These are phyloP conservation scores for Sycophila texana DNA, from an alignment of 2,888 invertebrate species.

Conservation along the genomic window DNA sequence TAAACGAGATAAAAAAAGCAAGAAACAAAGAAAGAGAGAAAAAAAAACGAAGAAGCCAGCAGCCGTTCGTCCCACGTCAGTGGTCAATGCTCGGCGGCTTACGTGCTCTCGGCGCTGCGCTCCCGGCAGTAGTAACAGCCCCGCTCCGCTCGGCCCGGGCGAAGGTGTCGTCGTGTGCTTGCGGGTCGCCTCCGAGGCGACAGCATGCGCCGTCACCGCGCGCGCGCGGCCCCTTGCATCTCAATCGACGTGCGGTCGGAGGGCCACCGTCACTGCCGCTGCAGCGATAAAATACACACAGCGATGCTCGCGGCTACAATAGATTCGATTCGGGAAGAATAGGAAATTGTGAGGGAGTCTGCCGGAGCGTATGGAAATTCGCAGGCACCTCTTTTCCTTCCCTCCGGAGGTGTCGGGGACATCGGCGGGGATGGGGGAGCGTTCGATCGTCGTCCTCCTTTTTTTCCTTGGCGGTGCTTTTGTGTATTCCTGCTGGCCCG, in stretches of 20 bases:
- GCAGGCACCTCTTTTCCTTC: too few species aligned
- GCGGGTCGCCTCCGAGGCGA: not conserved
- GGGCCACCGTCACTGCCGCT: not conserved
- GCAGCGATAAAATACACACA: not conserved
- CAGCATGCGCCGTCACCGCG: conserved; percentile 13
- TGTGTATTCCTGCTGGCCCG: too few species aligned
- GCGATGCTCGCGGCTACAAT: conserved; percentile 1
- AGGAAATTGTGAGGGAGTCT: conserved; percentile 17
- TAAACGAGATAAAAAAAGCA: too few species aligned
- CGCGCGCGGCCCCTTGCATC: conserved; percentile 10
- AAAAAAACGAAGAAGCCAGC: too few species aligned
- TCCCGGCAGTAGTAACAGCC: not conserved
- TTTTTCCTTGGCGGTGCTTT: too few species aligned
- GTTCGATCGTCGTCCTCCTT: too few species aligned
- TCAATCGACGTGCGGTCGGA: conserved; percentile 16
- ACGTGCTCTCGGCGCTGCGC: conserved; percentile 22
- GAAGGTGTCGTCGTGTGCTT: not conserved
- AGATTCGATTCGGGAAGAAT: conserved; percentile 28
- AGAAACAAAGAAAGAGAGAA: too few species aligned
- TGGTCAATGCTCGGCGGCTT: conserved; percentile 39
- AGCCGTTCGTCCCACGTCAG: not conserved
- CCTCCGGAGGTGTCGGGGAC: too few species aligned
- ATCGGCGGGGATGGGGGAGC: too few species aligned
- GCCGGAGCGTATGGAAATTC: too few species aligned
- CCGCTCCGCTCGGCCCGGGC: not conserved